A percentile compares a stretch with the other conserved stretches of the same genome.
phyloP scores from a whole-genome alignment of 2,888 invertebrate species.

The Macrosiphum euphorbiae region DNA sequence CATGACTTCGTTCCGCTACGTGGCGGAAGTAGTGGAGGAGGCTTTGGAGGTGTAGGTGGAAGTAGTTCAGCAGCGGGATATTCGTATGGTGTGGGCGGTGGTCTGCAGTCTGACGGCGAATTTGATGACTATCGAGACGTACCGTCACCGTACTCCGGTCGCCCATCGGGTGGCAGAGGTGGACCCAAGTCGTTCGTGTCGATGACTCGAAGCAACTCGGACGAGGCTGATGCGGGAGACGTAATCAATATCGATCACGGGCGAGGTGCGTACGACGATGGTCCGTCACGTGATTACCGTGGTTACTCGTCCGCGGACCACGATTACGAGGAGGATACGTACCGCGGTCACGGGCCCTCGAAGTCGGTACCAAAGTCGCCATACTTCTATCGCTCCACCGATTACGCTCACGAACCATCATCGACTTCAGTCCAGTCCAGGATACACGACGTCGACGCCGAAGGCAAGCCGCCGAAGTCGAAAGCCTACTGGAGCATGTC shows the following conservation, averaged over 20 bases:
- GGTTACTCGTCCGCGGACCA: conserved; percentile 28
- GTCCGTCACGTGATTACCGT: conserved; percentile 54
- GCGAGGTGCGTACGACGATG: not conserved
- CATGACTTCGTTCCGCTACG: conserved; percentile 36
- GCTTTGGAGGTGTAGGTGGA: conserved; percentile 3
- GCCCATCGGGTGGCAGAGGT: not conserved
- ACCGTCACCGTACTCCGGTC: not conserved
- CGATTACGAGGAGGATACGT: conserved; percentile 59
- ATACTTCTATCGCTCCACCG: not conserved
- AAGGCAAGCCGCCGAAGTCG: not conserved
- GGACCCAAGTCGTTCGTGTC: conserved; percentile 54
- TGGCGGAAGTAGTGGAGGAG: conserved; percentile 7
- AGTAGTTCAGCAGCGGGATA: not conserved
- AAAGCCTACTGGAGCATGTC: conserved; percentile 61
- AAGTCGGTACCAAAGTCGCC: conserved; percentile 7
- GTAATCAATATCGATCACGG: conserved; percentile 27
- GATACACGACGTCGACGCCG: not conserved
- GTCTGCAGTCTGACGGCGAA: conserved; percentile 11
- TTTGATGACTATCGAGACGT: conserved; percentile 39
- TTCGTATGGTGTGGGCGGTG: conserved; percentile 69
- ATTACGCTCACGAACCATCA: conserved; percentile 43
- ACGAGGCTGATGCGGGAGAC: conserved; percentile 20
- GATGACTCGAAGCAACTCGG: not conserved
- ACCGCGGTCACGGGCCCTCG: not conserved
- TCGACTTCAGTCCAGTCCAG: conserved; percentile 31